These are phyloP conservation scores for Tetrao urogallus DNA, from an alignment of 2,113 vertebrate species.

Conservation along the genomic window DNA sequence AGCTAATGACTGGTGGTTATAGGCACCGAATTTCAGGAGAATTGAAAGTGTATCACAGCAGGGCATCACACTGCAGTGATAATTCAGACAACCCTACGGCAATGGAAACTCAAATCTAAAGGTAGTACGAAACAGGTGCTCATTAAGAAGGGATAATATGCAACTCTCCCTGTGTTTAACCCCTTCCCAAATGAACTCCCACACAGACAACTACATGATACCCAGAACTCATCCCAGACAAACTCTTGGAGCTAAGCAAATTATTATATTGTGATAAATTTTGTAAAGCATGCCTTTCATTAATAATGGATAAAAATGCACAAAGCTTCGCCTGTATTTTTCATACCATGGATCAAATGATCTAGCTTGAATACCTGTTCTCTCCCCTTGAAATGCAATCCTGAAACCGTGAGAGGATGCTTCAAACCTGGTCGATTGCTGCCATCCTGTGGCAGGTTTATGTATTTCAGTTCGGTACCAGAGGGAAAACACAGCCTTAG, in stretches of 20 bases:
- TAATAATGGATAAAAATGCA: background rate
- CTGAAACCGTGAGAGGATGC: background rate
- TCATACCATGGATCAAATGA: background rate
- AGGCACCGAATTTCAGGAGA: background rate
- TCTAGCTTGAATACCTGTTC: background rate
- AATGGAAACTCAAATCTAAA: background rate
- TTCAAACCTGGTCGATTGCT: slow-evolving; percentile 1
- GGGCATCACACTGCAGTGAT: background rate
- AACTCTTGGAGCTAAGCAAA: background rate
- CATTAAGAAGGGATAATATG: background rate
- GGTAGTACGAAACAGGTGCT: background rate
- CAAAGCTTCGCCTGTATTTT: background rate
- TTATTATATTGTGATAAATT: background rate
- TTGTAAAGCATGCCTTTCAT: background rate
- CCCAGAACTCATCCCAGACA: background rate
- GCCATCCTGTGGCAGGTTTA: slow-evolving; percentile 58
- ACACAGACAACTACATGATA: background rate
- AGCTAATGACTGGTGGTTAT: background rate
- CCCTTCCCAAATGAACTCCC: background rate
- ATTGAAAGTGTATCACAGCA: background rate
- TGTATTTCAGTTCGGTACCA: background rate
- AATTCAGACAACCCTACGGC: background rate
- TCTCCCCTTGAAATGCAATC: background rate
- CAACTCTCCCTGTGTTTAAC: background rate
- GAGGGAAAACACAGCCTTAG: background rate